phyloP scores from a whole-genome alignment of 2,797 vertebrate species.

The Enteromius unitaeniatus region DNA sequence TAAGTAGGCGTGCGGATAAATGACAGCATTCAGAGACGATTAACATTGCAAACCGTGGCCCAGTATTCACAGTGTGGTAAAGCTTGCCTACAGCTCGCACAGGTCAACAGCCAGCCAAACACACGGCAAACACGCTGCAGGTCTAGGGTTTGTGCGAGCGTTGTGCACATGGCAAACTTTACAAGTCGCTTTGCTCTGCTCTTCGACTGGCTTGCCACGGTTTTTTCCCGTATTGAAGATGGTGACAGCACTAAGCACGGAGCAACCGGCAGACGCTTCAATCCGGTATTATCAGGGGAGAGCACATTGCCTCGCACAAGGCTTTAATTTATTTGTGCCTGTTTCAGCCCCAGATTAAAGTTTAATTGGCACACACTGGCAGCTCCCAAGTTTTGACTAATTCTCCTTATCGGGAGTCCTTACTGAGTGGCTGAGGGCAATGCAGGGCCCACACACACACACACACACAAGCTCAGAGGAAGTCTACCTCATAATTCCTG shows the following conservation, averaged over 20 bases:
- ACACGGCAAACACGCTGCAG: constrained; percentile 15
- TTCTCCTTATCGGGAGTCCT: constrained; percentile 87
- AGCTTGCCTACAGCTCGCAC: constrained; percentile 15
- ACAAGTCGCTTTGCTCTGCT: constrained; percentile 70
- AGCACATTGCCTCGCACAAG: constrained; percentile 85
- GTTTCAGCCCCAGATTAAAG: constrained; percentile 88
- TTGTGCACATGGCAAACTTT: constrained; percentile 63
- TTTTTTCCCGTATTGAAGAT: constrained; percentile 66
- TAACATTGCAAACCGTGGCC: constrained; percentile 17
- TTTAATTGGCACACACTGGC: constrained; percentile 88
- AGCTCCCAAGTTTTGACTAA: constrained; percentile 89
- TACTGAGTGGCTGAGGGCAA: constrained; percentile 85
- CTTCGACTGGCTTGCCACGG: constrained; percentile 63
- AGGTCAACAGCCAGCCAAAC: constrained; percentile 42
- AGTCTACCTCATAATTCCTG: constrained; percentile 73
- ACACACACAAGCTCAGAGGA: constrained; percentile 49
- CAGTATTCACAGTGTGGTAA: constrained; percentile 7
- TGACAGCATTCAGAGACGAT: constrained; percentile 9
- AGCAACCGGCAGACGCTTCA: constrained; percentile 81
- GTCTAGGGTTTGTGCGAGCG: constrained; percentile 49
- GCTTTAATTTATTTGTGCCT: constrained; percentile 90
- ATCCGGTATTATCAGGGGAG: constrained; percentile 85
- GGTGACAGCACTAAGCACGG: constrained; percentile 71
- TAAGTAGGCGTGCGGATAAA: background rate
- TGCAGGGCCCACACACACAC: constrained; percentile 77